These are phyloP conservation scores for Athetis lepigone DNA, from an alignment of 2,888 invertebrate species.

Conservation along the genomic window DNA sequence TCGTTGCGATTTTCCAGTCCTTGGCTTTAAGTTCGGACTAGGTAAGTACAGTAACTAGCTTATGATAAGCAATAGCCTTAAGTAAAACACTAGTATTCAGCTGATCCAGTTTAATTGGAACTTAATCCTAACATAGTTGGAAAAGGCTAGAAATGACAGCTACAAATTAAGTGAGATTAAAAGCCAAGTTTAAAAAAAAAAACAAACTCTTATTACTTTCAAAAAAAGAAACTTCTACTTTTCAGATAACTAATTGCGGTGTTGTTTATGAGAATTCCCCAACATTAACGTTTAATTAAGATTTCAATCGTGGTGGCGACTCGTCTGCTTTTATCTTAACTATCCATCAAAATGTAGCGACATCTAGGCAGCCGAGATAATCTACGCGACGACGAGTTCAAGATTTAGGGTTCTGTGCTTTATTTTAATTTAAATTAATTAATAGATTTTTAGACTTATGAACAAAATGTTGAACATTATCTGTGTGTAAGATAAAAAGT, in stretches of 20 bases:
- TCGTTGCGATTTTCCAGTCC: too few species aligned
- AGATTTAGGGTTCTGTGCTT: conserved; percentile 41
- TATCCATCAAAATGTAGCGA: conserved; percentile 66
- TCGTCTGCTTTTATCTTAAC: conserved; percentile 67
- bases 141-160: too few species aligned
- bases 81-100: too few species aligned
- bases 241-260: conserved; percentile 49
- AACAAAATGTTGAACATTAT: too few species aligned
- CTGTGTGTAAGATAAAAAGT: too few species aligned
- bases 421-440: conserved; percentile 6
- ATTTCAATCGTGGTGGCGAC: conserved; percentile 59
- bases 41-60: too few species aligned
- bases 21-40: too few species aligned
- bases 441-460: neutral
- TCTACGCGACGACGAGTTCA: conserved; percentile 25
- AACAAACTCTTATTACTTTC: conserved; percentile 21
- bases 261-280: conserved; percentile 59
- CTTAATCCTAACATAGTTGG: too few species aligned
- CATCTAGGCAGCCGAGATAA: conserved; percentile 57
- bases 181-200: conserved; percentile 12
- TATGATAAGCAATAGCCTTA: too few species aligned
- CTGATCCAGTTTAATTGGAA: too few species aligned
- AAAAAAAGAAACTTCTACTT: conserved; percentile 23
- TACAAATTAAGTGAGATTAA: too few species aligned
- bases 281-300: conserved; percentile 64